phyloP scores from a whole-genome alignment of 2,797 vertebrate species.

The Chromobotia macracanthus region DNA sequence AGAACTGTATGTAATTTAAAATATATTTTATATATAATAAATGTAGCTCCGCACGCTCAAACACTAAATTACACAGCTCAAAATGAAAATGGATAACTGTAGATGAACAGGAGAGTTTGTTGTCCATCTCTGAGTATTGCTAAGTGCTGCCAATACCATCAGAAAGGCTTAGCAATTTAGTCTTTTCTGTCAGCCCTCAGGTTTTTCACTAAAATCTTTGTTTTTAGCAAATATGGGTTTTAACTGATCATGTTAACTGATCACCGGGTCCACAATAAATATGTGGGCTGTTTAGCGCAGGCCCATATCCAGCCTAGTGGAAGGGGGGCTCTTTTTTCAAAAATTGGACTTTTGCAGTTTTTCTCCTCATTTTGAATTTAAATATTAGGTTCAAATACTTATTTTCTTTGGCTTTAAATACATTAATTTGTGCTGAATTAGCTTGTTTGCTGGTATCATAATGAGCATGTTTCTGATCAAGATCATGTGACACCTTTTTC shows the following conservation, averaged over 20 bases:
- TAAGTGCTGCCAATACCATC: not conserved
- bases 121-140: not conserved
- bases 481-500: too few species aligned
- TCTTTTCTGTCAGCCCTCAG: not conserved
- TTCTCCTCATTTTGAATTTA: too few species aligned
- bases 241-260: not conserved
- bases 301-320: too few species aligned
- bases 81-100: not conserved
- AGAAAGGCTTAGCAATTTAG: not conserved
- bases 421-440: too few species aligned
- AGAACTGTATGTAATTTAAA: not conserved
- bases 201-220: not conserved
- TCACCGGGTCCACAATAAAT: too few species aligned
- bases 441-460: too few species aligned
- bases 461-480: too few species aligned
- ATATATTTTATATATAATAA: not conserved
- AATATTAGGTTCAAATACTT: too few species aligned
- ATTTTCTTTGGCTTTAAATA: too few species aligned
- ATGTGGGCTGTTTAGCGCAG: too few species aligned
- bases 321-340: too few species aligned
- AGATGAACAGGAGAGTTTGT: slow-evolving; percentile 6
- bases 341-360: too few species aligned
- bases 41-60: not conserved
- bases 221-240: not conserved
- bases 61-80: not conserved